phyloP scores from a whole-genome alignment of 2,113 vertebrate genomes.

The Percopsis transmontana region DNA sequence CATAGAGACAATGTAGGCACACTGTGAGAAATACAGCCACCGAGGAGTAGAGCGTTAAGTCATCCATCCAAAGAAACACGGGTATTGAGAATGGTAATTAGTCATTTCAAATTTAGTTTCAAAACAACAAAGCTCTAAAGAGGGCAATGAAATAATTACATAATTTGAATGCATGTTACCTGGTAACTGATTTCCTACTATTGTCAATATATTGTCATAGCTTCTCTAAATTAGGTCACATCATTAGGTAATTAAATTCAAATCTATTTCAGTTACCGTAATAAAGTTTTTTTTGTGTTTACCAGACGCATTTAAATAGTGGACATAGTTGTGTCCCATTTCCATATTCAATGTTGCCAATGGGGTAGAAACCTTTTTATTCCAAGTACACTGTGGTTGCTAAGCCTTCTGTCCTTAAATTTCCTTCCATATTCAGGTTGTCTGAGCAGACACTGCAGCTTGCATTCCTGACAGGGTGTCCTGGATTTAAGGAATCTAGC shows the following conservation, averaged over 20 bases:
- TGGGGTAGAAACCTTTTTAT: slow-evolving; percentile 29
- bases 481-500: slow-evolving; percentile 71
- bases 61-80: slow-evolving; percentile 24
- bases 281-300: neutral
- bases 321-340: slow-evolving; percentile 45
- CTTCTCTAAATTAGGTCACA: too few relatives aligned
- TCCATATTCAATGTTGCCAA: slow-evolving; percentile 28
- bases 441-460: slow-evolving; percentile 44
- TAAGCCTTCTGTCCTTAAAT: slow-evolving; percentile 48
- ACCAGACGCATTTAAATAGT: slow-evolving; percentile 24
- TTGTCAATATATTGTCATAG: neutral
- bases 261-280: neutral
- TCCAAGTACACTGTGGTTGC: slow-evolving; percentile 47
- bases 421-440: slow-evolving; percentile 35
- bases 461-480: slow-evolving; percentile 56
- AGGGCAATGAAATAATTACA: neutral
- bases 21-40: slow-evolving; percentile 36
- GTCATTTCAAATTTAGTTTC: too few relatives aligned
- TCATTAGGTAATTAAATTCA: neutral
- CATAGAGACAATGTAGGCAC: slow-evolving; percentile 44
- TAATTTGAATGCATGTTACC: neutral
- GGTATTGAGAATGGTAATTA: slow-evolving; percentile 1
- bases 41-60: slow-evolving; percentile 42
- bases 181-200: neutral
- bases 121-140: too few relatives aligned